A percentile compares a stretch with the other conserved stretches of the same genome.
phyloP scores from a whole-genome alignment of 2,113 vertebrate genomes.

The Ailuropoda melanoleuca region DNA sequence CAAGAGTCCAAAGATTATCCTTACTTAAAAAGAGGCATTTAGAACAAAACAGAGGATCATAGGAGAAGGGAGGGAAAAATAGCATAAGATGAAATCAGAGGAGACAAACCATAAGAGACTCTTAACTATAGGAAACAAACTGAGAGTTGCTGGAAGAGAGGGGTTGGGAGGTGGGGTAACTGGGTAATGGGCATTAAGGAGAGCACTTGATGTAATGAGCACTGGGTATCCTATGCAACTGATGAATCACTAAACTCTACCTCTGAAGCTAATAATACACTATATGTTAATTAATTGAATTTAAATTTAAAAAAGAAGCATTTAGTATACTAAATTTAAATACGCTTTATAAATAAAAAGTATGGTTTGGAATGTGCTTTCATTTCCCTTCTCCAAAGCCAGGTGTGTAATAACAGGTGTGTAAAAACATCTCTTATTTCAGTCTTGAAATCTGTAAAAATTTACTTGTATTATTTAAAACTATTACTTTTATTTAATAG shows the following conservation, averaged over 20 bases:
- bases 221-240: neutral
- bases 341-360: neutral
- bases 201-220: neutral
- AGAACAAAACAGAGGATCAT: neutral
- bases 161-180: neutral
- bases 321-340: neutral
- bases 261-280: neutral
- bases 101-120: neutral
- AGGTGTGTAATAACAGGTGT: neutral
- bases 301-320: neutral
- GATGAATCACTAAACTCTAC: neutral
- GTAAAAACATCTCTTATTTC: neutral
- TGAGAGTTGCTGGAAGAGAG: neutral
- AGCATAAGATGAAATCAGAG: neutral
- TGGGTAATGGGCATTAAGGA: neutral
- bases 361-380: neutral
- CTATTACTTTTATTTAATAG: conserved; percentile 5
- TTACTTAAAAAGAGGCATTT: neutral
- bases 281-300: neutral
- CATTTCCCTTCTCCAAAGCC: conserved; percentile 5
- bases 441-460: neutral
- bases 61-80: neutral
- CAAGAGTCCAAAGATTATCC: neutral
- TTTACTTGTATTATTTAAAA: neutral
- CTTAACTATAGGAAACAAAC: neutral